Percentiles rank a stretch among this genome's conserved stretches.
Conservation (phyloP, 2,113 vertebrate genomes). For the Gavia stellata region DNA sequence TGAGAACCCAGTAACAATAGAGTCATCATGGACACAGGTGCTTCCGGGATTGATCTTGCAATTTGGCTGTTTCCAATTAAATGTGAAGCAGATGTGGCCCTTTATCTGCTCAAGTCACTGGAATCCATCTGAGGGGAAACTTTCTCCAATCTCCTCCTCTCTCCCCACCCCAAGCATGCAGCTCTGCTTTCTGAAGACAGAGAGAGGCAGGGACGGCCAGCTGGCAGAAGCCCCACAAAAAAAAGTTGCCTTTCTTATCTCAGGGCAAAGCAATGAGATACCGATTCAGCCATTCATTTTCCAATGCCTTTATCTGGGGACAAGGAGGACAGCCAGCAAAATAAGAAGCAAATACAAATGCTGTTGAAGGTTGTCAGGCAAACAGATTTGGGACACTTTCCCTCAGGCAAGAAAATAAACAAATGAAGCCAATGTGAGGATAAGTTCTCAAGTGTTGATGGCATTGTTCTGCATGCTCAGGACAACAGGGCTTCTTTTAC, state of each 20-base stretch:
- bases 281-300: constrained; percentile 25
- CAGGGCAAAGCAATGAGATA: constrained; percentile 24
- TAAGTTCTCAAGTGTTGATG: background rate
- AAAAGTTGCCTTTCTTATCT: constrained; percentile 26
- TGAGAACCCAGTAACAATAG: constrained; percentile 55
- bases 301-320: background rate
- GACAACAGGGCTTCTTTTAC: background rate
- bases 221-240: background rate
- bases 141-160: background rate
- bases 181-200: background rate
- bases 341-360: background rate
- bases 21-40: constrained; percentile 72
- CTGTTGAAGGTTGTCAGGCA: constrained; percentile 22
- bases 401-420: background rate
- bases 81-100: constrained; percentile 72
- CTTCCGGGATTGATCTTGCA: constrained; percentile 67
- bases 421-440: background rate
- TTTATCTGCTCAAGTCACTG: constrained; percentile 53
- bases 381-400: background rate
- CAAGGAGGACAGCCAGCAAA: constrained; percentile 9
- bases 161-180: background rate
- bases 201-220: background rate
- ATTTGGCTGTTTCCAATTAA: constrained; percentile 69
- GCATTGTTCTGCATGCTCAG: background rate
- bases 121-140: constrained; percentile 45